phyloP scores from a whole-genome alignment of 2,113 vertebrate species.

The Neotragus pygmaeus region DNA sequence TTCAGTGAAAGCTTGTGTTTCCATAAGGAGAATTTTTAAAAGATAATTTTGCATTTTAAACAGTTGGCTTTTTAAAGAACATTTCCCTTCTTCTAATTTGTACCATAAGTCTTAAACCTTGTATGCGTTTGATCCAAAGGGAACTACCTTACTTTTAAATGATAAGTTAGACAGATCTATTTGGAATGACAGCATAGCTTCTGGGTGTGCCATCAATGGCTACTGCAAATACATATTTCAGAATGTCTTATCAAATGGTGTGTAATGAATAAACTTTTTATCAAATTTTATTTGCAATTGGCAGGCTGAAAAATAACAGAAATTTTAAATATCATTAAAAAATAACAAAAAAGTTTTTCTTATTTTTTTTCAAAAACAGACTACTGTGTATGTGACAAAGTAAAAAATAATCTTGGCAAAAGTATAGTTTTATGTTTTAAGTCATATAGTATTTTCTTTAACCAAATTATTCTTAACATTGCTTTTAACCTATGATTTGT shows the following conservation, averaged over 20 bases:
- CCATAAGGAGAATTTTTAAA: conserved; percentile 38
- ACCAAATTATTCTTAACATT: not conserved
- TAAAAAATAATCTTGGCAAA: conserved; percentile 41
- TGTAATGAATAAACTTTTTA: not conserved
- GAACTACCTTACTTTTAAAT: conserved; percentile 47
- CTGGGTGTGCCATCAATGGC: conserved; percentile 11
- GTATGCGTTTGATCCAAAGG: conserved; percentile 27
- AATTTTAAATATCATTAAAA: conserved; percentile 26
- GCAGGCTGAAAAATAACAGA: not conserved
- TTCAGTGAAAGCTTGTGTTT: conserved; percentile 51
- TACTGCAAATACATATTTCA: not conserved
- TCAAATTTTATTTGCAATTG: not conserved
- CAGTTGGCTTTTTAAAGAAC: conserved; percentile 40
- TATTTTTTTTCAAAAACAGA: not conserved
- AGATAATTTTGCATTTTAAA: conserved; percentile 68
- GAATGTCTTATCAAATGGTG: conserved; percentile 14
- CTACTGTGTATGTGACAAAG: not conserved
- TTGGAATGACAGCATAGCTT: conserved; percentile 43
- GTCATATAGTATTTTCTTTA: conserved; percentile 24
- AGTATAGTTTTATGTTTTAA: conserved; percentile 34
- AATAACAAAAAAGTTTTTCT: not conserved
- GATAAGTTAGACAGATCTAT: conserved; percentile 48
- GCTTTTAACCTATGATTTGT: not conserved
- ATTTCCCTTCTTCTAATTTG: conserved; percentile 37
- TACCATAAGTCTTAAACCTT: conserved; percentile 61